Evolutionary conservation across 1,140 invertebrate species (phyloP), one percentile per base, ranked within the genome.

Genomic region (Trachelipus rathkii): DNA sequence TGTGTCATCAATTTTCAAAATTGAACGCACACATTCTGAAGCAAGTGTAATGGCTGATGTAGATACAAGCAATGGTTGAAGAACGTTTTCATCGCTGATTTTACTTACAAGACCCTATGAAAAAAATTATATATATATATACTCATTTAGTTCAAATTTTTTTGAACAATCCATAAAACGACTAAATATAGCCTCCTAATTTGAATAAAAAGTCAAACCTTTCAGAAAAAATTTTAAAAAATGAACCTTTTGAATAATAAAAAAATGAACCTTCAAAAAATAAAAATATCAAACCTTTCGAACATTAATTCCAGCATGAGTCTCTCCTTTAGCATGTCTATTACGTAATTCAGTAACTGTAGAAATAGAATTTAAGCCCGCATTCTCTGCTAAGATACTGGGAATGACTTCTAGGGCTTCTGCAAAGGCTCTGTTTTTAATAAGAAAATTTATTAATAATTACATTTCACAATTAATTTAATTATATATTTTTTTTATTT

Each of bases 1-100:
- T n/a, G n/a, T 98, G 87, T 99, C 98, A 87, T 99, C 98, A 83
- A 99, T 99, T 87, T 99, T 99, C 76, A 99, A 88, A 86, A 99
- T 98, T 81, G 94, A 95, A 75, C 96, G 90, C 73, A 99, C 95
- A 73, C 96, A 98, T 88, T 99, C 98, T 0, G 97, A 92, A 79
- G 98, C 93, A 77, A 99, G 89, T 74, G 91, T 95, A 76, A 99
- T 92, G 24, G 96, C 95, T 83, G 94, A 97, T 9, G 91, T 91
- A 23, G 95, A 95, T 19, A 99, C 97, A 81, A 99, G 88, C 77
- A 99, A 87, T 10, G 98, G 98, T 85, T 99, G 98, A 60, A 99
- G 90, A 69, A 99, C 97, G 87, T 97, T 95, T 86, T 99, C 97
- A 76, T 97, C 94, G 21, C 95, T 86, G 84, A 99, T 99, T 86